These are phyloP conservation scores for Anas bahamensis DNA, from an alignment of 2,797 vertebrate species.

Conservation along the genomic window DNA sequence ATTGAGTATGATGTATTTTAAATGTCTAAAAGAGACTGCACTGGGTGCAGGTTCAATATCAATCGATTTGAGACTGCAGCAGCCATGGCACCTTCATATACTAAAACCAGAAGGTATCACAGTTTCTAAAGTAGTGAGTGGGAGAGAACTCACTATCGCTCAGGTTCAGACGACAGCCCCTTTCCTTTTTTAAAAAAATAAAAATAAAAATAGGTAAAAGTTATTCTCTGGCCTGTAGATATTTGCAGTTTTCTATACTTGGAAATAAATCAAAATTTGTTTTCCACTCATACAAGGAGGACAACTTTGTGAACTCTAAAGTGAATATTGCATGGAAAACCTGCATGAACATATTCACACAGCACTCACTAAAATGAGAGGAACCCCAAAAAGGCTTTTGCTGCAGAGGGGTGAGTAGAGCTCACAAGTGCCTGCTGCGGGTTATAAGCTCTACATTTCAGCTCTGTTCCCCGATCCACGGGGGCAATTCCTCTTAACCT, in stretches of 20 bases:
- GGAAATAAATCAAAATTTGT: not conserved
- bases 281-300: not conserved
- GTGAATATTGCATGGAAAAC: not conserved
- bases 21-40: not conserved
- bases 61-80: not conserved
- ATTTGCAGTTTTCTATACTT: not conserved
- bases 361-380: not conserved
- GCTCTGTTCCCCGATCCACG: not conserved
- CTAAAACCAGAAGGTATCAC: not conserved
- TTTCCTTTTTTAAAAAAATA: not conserved
- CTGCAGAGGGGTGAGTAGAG: not conserved
- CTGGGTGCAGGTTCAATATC: not conserved
- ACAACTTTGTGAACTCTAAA: not conserved
- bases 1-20: not conserved
- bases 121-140: not conserved
- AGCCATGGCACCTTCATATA: not conserved
- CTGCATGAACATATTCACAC: not conserved
- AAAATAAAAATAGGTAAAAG: too few species aligned
- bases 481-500: not conserved
- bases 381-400: not conserved
- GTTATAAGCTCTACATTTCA: not conserved
- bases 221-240: not conserved
- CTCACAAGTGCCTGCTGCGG: not conserved
- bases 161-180: not conserved
- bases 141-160: rapidly evolving